Conservation (phyloP, 2,113 vertebrate species). For the pig (Sus scrofa) region DNA sequence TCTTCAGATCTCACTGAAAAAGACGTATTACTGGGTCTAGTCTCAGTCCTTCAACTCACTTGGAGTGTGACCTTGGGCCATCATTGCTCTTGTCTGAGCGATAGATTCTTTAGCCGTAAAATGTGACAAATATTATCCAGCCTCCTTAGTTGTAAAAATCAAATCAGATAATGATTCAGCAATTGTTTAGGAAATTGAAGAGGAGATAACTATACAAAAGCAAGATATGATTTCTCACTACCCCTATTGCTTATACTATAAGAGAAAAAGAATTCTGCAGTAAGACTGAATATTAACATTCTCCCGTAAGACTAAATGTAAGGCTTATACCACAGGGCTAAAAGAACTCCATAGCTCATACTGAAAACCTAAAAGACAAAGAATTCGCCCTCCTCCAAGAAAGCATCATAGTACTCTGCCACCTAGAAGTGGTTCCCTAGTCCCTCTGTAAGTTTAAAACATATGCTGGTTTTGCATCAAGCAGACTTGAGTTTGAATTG, state of each 20-base stretch:
- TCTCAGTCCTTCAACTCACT: not conserved
- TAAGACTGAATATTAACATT: not conserved
- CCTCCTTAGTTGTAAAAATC: not conserved
- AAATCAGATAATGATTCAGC: not conserved
- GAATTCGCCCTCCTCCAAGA: not conserved
- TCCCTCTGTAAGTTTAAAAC: not conserved
- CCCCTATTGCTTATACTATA: not conserved
- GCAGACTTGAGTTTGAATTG: not conserved
- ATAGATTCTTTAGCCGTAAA: not conserved
- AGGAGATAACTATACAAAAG: not conserved
- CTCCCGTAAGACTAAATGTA: not conserved
- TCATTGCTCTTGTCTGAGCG: not conserved
- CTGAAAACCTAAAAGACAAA: not conserved
- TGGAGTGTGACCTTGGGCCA: not conserved
- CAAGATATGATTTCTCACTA: not conserved
- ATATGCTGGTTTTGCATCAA: not conserved
- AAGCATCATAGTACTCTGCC: not conserved
- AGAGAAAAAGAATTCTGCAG: not conserved
- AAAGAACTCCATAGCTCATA: not conserved
- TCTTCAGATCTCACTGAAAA: constrained; percentile 6
- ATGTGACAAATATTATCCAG: not conserved
- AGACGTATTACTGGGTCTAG: not conserved
- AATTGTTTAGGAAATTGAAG: constrained; percentile 31
- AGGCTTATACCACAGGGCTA: not conserved
- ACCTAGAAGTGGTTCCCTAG: not conserved